Conservation (phyloP, 2,113 vertebrate species). For the Cyanoderma ruficeps region DNA sequence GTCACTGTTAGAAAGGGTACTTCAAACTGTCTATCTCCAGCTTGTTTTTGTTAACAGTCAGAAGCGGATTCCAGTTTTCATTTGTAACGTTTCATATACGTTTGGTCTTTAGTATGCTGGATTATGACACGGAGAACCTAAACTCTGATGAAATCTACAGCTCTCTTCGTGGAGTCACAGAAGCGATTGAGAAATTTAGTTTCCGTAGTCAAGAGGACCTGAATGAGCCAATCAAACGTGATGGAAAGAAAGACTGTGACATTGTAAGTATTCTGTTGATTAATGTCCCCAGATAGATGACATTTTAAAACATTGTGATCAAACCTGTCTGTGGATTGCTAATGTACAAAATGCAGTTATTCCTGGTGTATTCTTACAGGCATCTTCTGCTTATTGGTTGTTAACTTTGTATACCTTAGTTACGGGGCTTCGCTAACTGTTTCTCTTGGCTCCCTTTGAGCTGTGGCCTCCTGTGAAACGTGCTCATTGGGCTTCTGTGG, state of each 20-base stretch:
- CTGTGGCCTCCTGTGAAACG: background rate
- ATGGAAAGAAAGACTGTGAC: constrained; percentile 91
- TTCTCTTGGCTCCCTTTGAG: background rate
- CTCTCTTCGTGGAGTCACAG: constrained; percentile 95
- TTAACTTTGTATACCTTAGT: background rate
- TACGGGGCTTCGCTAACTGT: background rate
- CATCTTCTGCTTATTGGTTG: background rate
- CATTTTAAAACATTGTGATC: background rate
- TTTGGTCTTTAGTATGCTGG: constrained; percentile 88
- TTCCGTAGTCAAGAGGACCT: constrained; percentile 98
- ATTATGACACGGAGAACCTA: constrained; percentile 98
- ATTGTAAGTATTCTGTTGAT: constrained; percentile 74
- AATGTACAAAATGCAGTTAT: background rate
- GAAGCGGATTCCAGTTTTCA: background rate
- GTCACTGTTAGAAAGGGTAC: background rate
- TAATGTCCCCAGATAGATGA: background rate
- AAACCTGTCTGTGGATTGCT: background rate
- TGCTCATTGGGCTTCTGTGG: background rate
- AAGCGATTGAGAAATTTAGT: constrained; percentile 98
- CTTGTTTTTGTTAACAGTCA: constrained; percentile 8
- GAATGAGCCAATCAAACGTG: constrained; percentile 91
- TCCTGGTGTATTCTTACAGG: background rate
- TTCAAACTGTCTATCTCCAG: background rate
- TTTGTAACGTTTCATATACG: constrained; percentile 55
- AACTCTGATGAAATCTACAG: constrained; percentile 99